Conservation (phyloP, 2,888 invertebrate species). For the Leptopilina syphax region DNA sequence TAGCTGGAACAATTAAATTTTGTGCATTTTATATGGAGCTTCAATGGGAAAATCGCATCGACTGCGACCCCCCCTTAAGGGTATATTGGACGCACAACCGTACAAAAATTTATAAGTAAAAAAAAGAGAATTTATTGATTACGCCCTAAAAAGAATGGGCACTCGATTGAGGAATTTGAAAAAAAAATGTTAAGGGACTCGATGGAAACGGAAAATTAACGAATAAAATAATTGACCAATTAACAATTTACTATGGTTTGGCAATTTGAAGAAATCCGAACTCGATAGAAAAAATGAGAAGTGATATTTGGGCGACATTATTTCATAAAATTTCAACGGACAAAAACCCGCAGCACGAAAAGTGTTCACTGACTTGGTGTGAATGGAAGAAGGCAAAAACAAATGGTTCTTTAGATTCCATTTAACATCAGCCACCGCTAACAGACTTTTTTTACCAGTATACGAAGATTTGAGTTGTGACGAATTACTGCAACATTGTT, state of each 20-base stretch:
- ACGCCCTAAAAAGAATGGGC: constrained; percentile 38
- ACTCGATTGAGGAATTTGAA: constrained; percentile 31
- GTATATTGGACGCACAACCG: too few species aligned
- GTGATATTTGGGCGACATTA: constrained; percentile 13
- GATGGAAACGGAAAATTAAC: constrained; percentile 41
- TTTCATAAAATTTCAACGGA: constrained; percentile 29
- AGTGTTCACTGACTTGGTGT: constrained; percentile 11
- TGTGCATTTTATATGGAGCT: too few species aligned
- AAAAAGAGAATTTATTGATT: constrained; percentile 6
- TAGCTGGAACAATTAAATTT: not conserved
- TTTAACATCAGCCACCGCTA: not conserved
- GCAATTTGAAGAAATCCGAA: constrained; percentile 20
- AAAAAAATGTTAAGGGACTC: not conserved
- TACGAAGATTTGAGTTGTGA: constrained; percentile 51
- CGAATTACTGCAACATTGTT: constrained; percentile 48
- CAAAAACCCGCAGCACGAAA: constrained; percentile 11
- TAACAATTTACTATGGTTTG: constrained; percentile 36
- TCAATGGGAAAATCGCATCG: too few species aligned
- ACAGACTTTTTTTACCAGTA: constrained; percentile 32
- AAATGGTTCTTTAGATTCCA: not conserved
- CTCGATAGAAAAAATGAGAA: constrained; percentile 33
- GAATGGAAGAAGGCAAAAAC: constrained; percentile 5
- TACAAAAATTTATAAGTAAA: not conserved
- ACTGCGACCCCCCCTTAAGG: too few species aligned
- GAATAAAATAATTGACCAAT: constrained; percentile 40